Percentiles rank a stretch among this genome's conserved stretches.
Evolutionary conservation across 2,113 vertebrate species (phyloP).

Genomic region (Cebidichthys violaceus): DNA sequence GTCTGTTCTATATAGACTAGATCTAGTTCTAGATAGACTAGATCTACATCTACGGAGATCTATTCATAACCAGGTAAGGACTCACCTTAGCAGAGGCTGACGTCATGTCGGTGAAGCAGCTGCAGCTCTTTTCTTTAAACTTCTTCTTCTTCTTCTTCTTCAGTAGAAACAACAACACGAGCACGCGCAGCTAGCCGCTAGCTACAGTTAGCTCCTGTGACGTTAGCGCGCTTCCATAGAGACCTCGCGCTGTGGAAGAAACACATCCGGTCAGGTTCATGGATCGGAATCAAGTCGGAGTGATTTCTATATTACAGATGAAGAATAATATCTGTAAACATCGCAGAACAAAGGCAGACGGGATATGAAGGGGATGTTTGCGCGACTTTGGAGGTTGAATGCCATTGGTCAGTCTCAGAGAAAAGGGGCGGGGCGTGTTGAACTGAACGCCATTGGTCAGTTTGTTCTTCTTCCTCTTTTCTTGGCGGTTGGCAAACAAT

Average conservation of each 20-base stretch:
- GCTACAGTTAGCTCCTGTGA: constrained; percentile 51
- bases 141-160: not conserved
- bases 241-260: not conserved
- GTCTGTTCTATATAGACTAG: no score
- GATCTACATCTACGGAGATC: no score
- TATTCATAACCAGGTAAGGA: no score
- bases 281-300: rapidly evolving
- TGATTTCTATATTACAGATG: constrained; percentile 12
- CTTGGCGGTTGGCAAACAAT: no score
- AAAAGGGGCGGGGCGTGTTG: constrained; percentile 52
- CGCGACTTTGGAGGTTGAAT: constrained; percentile 27
- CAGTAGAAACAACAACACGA: constrained; percentile 17
- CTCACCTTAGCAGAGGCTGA: constrained; percentile 85
- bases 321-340: constrained; percentile 1
- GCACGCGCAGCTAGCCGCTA: constrained; percentile 44
- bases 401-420: constrained; percentile 58
- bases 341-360: constrained; percentile 53
- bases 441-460: not conserved
- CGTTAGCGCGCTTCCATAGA: constrained; percentile 54
- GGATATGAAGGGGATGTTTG: constrained; percentile 39
- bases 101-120: constrained; percentile 70
- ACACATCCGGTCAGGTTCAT: rapidly evolving
- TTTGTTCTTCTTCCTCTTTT: no score
- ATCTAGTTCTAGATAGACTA: no score
- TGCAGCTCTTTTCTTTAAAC: no score